These are phyloP conservation scores for Cerastoderma edule DNA, from an alignment of 2,888 invertebrate genomes.

Conservation along the genomic window DNA sequence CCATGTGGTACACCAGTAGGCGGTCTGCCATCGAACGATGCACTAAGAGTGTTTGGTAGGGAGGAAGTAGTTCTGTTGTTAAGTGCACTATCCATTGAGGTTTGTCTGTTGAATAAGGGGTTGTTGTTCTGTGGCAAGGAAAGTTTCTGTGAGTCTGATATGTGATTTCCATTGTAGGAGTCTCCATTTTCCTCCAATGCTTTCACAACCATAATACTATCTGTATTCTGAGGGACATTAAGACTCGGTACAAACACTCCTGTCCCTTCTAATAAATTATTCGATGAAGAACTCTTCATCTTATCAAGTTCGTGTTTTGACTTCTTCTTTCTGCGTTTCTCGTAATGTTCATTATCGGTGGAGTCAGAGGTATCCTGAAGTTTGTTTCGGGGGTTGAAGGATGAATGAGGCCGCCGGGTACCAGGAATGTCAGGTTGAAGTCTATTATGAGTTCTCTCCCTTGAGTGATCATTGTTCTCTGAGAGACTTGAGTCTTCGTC, in stretches of 20 bases:
- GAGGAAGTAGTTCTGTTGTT: not conserved
- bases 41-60: conserved; percentile 12
- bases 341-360: conserved; percentile 74
- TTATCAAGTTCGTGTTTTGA: conserved; percentile 73
- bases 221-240: not conserved
- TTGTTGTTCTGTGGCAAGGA: conserved; percentile 21
- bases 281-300: conserved; percentile 75
- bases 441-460: conserved; percentile 36
- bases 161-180: not conserved
- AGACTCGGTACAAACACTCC: conserved; percentile 10
- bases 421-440: conserved; percentile 35
- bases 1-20: not conserved
- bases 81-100: conserved; percentile 25
- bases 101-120: conserved; percentile 18
- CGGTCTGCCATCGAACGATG: conserved; percentile 16
- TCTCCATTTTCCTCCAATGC: not conserved
- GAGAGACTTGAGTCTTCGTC: conserved; percentile 58
- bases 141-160: conserved; percentile 2
- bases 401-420: conserved; percentile 41
- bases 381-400: conserved; percentile 34
- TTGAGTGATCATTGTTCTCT: conserved; percentile 47
- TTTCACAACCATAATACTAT: conserved; percentile 2
- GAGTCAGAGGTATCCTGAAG: conserved; percentile 74
- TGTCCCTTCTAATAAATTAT: conserved; percentile 59
- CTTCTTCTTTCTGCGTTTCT: conserved; percentile 57